Evolutionary conservation across 2,797 vertebrate genomes (phyloP), one percentile per base, ranked within the genome.

Genomic region (Arvicola amphibius): DNA sequence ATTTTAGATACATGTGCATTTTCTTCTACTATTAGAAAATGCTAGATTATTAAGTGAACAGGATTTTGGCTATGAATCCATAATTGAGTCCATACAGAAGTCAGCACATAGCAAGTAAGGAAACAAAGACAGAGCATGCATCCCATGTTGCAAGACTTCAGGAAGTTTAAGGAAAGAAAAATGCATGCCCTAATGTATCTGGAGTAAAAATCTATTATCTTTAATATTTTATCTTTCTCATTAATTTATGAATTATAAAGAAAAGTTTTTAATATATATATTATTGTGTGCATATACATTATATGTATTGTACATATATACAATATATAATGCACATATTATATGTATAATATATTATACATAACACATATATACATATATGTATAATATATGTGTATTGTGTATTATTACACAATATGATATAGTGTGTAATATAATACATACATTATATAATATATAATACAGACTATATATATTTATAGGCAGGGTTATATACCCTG

Each of bases 61-160:
- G 97, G 98, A 96, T 97, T 91, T 97, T 32, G 95, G 90, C 98
- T 98, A 98, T 97, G 98, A 98, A 97, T 98, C 69, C 97, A 98
- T 97, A 94, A 98, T 93, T 88, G 13, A 48, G 86, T 98, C 92
- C 97, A 97, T 88, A 96, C 91, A 78, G 89, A 93, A 89, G 98
- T 98, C 93, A 78, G 65, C 21, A 95, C 95, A 97, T 90, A 97
- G 97, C 92, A 98, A 92, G 98, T 59, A 93, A 98, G 69, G 51
- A 96, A 98, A 97, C 97, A 97, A 97, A 67, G 91, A 97, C 63
- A 77, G 96, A 92, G 91, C 92, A 96, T 74, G 59, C 34, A 96
- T 97, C 96, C 92, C 97, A 73, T 96, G 48, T 96, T 83, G 5
- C 83, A 98, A 94, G 51, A 98, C 88, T 94, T 96, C 79, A 93